Evolutionary conservation across 2,888 invertebrate species (phyloP).

Genomic region (Leptopterna dolabrata): DNA sequence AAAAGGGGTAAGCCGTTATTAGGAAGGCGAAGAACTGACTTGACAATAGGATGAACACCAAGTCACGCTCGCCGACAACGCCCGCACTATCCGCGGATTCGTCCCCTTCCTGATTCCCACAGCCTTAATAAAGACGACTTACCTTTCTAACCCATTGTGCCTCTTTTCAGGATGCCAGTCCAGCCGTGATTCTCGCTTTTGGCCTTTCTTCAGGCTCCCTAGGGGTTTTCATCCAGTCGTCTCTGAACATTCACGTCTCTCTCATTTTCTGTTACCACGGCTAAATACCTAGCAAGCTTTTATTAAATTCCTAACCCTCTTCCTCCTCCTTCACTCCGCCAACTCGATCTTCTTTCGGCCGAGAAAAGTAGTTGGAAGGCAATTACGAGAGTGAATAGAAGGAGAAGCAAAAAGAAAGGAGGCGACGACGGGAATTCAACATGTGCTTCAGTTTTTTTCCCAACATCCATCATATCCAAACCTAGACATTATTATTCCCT

Average conservation of each 20-base stretch:
- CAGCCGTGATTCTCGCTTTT: conserved; percentile 31
- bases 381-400: neutral
- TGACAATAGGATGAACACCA: conserved; percentile 17
- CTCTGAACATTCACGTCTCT: neutral
- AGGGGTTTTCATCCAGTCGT: neutral
- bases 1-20: neutral
- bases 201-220: neutral
- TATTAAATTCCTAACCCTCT: neutral
- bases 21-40: neutral
- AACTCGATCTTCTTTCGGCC: neutral
- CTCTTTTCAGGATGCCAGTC: conserved; percentile 28
- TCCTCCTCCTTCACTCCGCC: neutral
- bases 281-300: neutral
- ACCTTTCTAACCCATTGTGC: conserved; percentile 12
- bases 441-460: neutral
- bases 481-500: neutral
- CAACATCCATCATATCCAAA: neutral
- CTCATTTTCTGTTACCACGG: neutral
- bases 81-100: neutral
- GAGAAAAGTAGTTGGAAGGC: neutral
- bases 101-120: neutral
- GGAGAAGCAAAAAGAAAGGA: neutral
- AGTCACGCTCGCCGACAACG: conserved; percentile 1
- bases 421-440: neutral
- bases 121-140: conserved; percentile 30